A percentile compares a stretch with the other conserved stretches of the same genome.
Evolutionary conservation across 1,140 invertebrate species (phyloP).

Genomic region (Saccostrea glomerata): DNA sequence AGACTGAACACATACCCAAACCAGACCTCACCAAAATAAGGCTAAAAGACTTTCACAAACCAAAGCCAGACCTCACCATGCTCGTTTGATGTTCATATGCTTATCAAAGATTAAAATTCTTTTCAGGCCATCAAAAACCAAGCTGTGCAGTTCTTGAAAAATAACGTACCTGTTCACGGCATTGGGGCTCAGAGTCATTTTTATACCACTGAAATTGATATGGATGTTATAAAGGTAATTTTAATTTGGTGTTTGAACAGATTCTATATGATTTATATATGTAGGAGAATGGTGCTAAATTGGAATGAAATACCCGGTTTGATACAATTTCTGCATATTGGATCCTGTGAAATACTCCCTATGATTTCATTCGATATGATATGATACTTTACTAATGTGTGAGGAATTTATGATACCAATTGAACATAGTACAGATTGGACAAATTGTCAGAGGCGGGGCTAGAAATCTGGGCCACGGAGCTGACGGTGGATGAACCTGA

Average conservation of each 20-base stretch:
- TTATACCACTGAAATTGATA: conserved; percentile 26
- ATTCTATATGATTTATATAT: too few relatives aligned
- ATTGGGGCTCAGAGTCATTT: conserved; percentile 67
- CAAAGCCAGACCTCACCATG: too few relatives aligned
- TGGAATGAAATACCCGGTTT: too few relatives aligned
- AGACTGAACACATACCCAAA: not conserved
- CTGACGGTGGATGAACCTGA: conserved; percentile 54
- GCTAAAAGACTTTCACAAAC: too few relatives aligned
- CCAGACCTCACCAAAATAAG: too few relatives aligned
- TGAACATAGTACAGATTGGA: conserved; percentile 53
- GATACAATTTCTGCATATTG: too few relatives aligned
- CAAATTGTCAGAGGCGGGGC: conserved; percentile 50
- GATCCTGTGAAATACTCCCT: too few relatives aligned
- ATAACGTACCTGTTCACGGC: conserved; percentile 55
- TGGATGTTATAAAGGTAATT: not conserved
- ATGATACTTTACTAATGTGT: too few relatives aligned
- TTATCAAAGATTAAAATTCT: conserved; percentile 9
- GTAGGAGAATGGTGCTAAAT: too few relatives aligned
- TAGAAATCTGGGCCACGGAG: conserved; percentile 65
- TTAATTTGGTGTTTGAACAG: too few relatives aligned
- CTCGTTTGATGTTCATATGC: too few relatives aligned
- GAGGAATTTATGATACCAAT: not conserved
- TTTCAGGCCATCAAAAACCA: conserved; percentile 9
- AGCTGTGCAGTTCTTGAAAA: not conserved
- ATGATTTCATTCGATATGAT: too few relatives aligned